A percentile compares a stretch with the other conserved stretches of the same genome.
phyloP scores from a whole-genome alignment of 2,888 invertebrate species.

The Augochlorella aurata region DNA sequence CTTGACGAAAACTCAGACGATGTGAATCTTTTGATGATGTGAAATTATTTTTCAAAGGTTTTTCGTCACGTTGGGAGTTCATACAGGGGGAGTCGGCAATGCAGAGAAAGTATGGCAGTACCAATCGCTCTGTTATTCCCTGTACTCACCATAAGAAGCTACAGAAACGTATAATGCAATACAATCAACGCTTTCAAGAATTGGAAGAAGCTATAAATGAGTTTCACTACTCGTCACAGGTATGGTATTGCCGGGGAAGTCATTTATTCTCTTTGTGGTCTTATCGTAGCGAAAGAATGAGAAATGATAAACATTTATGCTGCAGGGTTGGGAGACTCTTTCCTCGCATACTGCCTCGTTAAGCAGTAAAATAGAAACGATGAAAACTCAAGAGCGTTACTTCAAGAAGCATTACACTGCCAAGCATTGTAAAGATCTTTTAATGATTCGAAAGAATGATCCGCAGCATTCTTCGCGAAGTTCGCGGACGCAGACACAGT shows the following conservation, averaged over 20 bases:
- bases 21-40: background rate
- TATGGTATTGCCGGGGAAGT: conserved; percentile 53
- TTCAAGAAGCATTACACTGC: conserved; percentile 85
- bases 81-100: conserved; percentile 90
- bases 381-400: conserved; percentile 84
- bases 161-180: conserved; percentile 88
- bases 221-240: conserved; percentile 84
- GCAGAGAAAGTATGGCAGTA: conserved; percentile 81
- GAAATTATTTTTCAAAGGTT: conserved; percentile 64
- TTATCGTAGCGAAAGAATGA: background rate
- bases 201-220: conserved; percentile 87
- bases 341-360: conserved; percentile 81
- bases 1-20: background rate
- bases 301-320: background rate
- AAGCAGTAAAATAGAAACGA: conserved; percentile 81
- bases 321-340: conserved; percentile 80
- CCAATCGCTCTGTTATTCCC: conserved; percentile 79
- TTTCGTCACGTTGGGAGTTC: conserved; percentile 91
- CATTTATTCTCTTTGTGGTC: conserved; percentile 40
- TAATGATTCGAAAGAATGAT: conserved; percentile 74
- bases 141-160: conserved; percentile 86
- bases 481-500: conserved; percentile 65
- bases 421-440: conserved; percentile 78
- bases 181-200: conserved; percentile 87
- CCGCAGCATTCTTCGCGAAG: conserved; percentile 59